Percentiles rank a stretch among this genome's conserved stretches.
These are phyloP conservation scores for Meloidogyne exigua DNA, from an alignment of 1,140 invertebrate species.

Conservation along the genomic window DNA sequence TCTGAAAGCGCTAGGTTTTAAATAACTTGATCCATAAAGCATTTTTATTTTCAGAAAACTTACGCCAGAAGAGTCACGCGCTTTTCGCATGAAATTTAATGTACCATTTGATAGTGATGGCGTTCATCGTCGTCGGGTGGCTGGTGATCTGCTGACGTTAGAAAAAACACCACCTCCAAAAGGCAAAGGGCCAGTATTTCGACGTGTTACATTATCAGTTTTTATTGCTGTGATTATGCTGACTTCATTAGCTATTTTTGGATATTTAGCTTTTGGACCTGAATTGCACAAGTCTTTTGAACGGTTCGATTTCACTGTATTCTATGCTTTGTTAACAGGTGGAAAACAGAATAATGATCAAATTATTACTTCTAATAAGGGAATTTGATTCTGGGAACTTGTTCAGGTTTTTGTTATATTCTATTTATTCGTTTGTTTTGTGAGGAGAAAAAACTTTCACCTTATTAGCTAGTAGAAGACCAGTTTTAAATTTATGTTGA, in stretches of 20 bases:
- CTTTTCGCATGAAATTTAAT: slow-evolving; percentile 17
- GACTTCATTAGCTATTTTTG: not conserved
- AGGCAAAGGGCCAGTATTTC: not conserved
- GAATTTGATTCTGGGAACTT: not conserved
- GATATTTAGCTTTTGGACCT: not conserved
- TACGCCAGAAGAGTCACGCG: not conserved
- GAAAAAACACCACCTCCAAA: slow-evolving; percentile 9
- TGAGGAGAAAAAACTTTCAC: not conserved
- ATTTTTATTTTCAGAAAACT: not conserved
- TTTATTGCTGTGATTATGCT: not conserved
- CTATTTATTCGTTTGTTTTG: not conserved
- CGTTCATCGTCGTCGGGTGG: not conserved
- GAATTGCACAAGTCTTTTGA: not conserved
- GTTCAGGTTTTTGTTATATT: not conserved
- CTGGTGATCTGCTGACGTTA: not conserved
- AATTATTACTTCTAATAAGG: not conserved
- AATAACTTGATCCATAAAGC: not conserved
- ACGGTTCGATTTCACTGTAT: not conserved
- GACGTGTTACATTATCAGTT: not conserved
- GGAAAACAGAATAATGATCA: not conserved
- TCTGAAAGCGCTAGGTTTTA: not conserved
- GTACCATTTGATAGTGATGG: not conserved
- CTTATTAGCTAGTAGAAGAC: too few relatives aligned
- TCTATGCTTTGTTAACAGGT: not conserved
- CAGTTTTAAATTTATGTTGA: too few relatives aligned